Evolutionary conservation across 2,888 invertebrate species (phyloP).

Genomic region (Autographa gamma): DNA sequence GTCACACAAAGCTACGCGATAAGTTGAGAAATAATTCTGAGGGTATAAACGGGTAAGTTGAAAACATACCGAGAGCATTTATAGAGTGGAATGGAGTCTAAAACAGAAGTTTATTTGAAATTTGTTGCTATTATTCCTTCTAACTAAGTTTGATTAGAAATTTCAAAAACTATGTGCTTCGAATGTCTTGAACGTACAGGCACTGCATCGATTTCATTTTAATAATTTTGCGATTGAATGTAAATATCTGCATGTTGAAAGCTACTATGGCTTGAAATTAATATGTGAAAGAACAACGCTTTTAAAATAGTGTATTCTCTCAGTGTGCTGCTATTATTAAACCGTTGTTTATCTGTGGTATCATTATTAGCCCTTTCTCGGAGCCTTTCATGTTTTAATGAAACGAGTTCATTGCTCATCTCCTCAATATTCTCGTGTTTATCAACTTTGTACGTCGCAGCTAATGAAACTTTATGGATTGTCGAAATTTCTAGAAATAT

Average conservation of each 20-base stretch:
- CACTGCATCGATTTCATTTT: too few species aligned
- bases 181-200: too few species aligned
- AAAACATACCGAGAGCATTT: constrained; percentile 23
- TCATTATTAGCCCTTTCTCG: constrained; percentile 62
- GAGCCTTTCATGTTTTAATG: constrained; percentile 60
- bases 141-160: too few species aligned
- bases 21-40: constrained; percentile 62
- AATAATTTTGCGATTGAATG: too few species aligned
- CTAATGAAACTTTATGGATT: background rate
- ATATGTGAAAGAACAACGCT: too few species aligned
- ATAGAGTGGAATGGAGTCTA: background rate
- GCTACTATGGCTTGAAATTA: too few species aligned
- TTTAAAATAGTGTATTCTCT: background rate
- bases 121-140: too few species aligned
- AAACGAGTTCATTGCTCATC: constrained; percentile 58
- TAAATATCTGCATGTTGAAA: too few species aligned
- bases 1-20: constrained; percentile 49
- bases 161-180: too few species aligned
- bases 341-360: constrained; percentile 61
- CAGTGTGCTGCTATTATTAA: constrained; percentile 17
- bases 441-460: background rate
- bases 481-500: background rate
- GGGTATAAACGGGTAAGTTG: background rate
- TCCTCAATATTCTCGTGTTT: constrained; percentile 7
- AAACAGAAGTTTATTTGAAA: too few species aligned